Evolutionary conservation across 1,140 invertebrate species (phyloP).

Genomic region (Drosophila pruinosa): DNA sequence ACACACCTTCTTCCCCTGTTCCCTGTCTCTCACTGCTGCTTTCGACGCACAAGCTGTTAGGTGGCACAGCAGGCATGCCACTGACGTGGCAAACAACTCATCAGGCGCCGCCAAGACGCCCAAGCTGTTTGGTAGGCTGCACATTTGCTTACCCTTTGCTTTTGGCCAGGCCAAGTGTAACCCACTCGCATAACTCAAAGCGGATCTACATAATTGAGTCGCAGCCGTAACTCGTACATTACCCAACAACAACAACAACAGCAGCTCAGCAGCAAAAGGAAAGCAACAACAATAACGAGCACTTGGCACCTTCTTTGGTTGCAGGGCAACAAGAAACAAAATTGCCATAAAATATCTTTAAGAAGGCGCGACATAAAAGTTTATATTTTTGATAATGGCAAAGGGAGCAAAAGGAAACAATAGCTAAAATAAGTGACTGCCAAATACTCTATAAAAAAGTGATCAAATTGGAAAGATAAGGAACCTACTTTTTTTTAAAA

Average conservation of each 20-base stretch:
- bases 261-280: not conserved
- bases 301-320: constrained; percentile 43
- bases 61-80: constrained; percentile 33
- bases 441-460: not conserved
- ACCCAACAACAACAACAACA: constrained; percentile 31
- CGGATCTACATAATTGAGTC: constrained; percentile 78
- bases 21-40: not conserved
- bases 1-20: not conserved
- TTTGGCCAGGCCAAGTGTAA: constrained; percentile 12
- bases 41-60: constrained; percentile 50
- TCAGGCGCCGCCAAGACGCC: not conserved
- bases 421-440: not conserved
- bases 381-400: constrained; percentile 51
- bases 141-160: constrained; percentile 3
- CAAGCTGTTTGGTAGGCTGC: constrained; percentile 18
- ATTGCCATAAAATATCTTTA: constrained; percentile 57
- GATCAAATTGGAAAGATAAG: not conserved
- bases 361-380: constrained; percentile 56
- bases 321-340: constrained; percentile 29
- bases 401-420: not conserved
- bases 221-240: constrained; percentile 67
- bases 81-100: constrained; percentile 9
- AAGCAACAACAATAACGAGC: constrained; percentile 38
- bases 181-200: constrained; percentile 72
- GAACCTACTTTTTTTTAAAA: not conserved